phyloP scores from a whole-genome alignment of 2,113 vertebrate species.

The Sardina pilchardus region DNA sequence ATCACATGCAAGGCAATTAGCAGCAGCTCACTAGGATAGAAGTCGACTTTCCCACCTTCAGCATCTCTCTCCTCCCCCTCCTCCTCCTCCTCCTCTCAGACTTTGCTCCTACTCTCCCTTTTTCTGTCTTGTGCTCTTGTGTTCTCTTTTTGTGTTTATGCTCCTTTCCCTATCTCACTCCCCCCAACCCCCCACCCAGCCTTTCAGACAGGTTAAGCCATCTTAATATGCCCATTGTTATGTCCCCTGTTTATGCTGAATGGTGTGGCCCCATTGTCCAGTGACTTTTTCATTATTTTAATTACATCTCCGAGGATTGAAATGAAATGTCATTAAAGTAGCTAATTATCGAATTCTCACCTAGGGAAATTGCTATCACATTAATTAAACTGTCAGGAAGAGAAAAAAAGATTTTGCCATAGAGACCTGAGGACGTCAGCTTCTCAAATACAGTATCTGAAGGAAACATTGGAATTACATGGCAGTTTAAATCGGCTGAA shows the following conservation, averaged over 20 bases:
- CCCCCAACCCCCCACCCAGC: slow-evolving; percentile 33
- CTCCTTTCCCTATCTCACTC: slow-evolving; percentile 40
- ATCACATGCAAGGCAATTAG: slow-evolving; percentile 73
- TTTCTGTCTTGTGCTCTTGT: background rate
- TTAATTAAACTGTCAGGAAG: slow-evolving; percentile 42
- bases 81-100: slow-evolving; percentile 5
- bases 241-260: slow-evolving; percentile 32
- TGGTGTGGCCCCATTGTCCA: slow-evolving; percentile 41
- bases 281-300: slow-evolving; percentile 51
- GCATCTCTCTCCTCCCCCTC: slow-evolving; percentile 46
- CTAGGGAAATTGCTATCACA: slow-evolving; percentile 17
- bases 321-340: slow-evolving; percentile 46
- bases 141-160: background rate
- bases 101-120: background rate
- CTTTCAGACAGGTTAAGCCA: slow-evolving; percentile 30
- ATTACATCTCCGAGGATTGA: slow-evolving; percentile 49
- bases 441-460: background rate
- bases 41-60: slow-evolving; percentile 61
- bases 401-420: background rate
- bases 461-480: background rate
- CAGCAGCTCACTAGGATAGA: slow-evolving; percentile 67
- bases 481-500: background rate
- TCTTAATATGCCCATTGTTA: slow-evolving; percentile 25
- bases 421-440: slow-evolving; percentile 23
- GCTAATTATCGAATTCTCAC: slow-evolving; percentile 51